Base-by-base conservation (phyloP, 2,888 invertebrate genomes). In the Scaptomyza tumidula region DNA sequence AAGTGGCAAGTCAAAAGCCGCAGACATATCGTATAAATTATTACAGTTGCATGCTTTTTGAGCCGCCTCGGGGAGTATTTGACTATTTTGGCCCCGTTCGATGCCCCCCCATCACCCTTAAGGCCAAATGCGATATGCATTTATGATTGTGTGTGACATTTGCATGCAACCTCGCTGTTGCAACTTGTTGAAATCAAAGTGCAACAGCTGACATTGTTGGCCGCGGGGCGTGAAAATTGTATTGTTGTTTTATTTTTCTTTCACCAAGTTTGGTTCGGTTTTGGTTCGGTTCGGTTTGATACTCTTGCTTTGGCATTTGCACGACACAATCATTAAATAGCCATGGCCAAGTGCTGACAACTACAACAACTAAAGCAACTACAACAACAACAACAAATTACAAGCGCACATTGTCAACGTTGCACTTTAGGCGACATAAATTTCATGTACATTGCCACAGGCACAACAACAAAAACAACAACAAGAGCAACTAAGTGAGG, bases 381-480 rank as follows among this genome's bases (percentile, higher is more conserved):
- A 31, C 14, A 63, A 63, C 62, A 71, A 52, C 73, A 83, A 72
- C 75, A 83, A 88, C 88, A 85, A 88, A 85, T 85, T 85, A 88
- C 89, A 88, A 81, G 89, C 87, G 76, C 87, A 86, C 88, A 85
- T 86, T 86, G 88, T 86, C 82, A 77, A 86, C 84, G 88, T 78
- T 78, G 87, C 84, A 84, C 84, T 84, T 84, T 76, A 86, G 88
- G 84, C 88, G 84, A 88, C 84, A 84, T 84, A 84, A 84, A 84
- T 84, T 84, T 84, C 76, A 84, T 84, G 88, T 86, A 84, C 81
- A 65, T 72, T 70, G 63, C 61, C 78, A 60, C 29, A 29, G 44
- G 13, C 13, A 35, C 33, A 55, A 53, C 54, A 24, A 71, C 75
- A 63, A 53, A 37, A 54, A 35, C 35, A 55, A 53, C 54, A 24